Evolutionary conservation across 2,888 invertebrate genomes (phyloP).

Genomic region (Tiliacea aurago): DNA sequence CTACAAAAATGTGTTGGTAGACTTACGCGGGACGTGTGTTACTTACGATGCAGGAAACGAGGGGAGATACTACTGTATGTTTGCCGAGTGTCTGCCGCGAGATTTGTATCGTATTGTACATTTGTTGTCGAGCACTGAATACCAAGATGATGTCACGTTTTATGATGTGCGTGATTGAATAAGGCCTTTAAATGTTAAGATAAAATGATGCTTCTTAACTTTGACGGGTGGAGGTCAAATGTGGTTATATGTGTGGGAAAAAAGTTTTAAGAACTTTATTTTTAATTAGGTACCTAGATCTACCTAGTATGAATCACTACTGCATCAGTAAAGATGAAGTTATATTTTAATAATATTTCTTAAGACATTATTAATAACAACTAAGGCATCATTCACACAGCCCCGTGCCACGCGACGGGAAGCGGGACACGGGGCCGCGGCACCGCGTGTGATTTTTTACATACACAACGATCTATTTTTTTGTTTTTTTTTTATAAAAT

Average conservation of each 20-base stretch:
- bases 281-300: background rate
- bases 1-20: slow-evolving; percentile 72
- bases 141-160: slow-evolving; percentile 77
- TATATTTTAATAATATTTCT: background rate
- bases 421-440: background rate
- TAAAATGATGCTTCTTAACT: slow-evolving; percentile 58
- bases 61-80: slow-evolving; percentile 84
- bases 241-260: slow-evolving; percentile 27
- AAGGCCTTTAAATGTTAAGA: slow-evolving; percentile 65
- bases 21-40: slow-evolving; percentile 81
- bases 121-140: slow-evolving; percentile 76
- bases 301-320: slow-evolving; percentile 4
- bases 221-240: slow-evolving; percentile 59
- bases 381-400: background rate
- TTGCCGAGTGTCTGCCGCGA: slow-evolving; percentile 79
- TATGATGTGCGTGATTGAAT: slow-evolving; percentile 77
- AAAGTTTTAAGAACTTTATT: background rate
- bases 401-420: no score
- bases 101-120: slow-evolving; percentile 84
- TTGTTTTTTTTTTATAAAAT: background rate
- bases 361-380: background rate
- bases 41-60: slow-evolving; percentile 86
- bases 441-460: background rate
- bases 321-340: background rate
- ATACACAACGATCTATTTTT: background rate